phyloP scores from a whole-genome alignment of 2,113 vertebrate genomes.

The Chitala chitala region DNA sequence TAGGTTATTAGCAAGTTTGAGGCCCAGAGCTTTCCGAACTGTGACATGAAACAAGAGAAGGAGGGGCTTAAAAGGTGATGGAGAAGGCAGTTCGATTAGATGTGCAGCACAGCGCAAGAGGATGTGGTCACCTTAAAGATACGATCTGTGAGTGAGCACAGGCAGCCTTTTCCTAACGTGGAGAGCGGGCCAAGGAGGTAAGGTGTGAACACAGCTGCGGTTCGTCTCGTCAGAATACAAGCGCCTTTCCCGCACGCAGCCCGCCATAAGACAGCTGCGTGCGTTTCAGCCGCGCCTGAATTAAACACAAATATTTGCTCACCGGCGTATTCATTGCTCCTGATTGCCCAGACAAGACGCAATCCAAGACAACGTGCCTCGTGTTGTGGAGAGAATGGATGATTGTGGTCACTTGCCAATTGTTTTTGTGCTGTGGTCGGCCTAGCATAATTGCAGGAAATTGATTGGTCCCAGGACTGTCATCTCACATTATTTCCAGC shows the following conservation, averaged over 20 bases:
- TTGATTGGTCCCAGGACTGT: slow-evolving; percentile 4
- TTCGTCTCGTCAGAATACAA: no score
- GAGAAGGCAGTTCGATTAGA: not conserved
- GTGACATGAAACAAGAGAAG: not conserved
- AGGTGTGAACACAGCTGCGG: not conserved
- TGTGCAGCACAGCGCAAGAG: slow-evolving; percentile 26
- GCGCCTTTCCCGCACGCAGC: no score
- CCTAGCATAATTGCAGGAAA: slow-evolving; percentile 14
- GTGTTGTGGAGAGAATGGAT: not conserved
- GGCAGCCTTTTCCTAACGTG: not conserved
- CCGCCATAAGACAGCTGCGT: no score
- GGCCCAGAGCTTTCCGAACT: no score
- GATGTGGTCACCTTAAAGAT: slow-evolving; percentile 37
- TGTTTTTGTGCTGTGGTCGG: slow-evolving; percentile 7
- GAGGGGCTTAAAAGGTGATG: not conserved
- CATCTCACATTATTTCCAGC: not conserved
- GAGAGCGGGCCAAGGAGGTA: not conserved
- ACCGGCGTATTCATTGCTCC: no score
- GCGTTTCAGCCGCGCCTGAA: no score
- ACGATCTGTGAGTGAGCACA: slow-evolving; percentile 26
- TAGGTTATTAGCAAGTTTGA: not conserved
- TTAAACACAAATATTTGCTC: no score
- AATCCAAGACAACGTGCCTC: no score
- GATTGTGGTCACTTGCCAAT: not conserved
- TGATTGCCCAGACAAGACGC: no score